Evolutionary conservation across 2,888 invertebrate genomes (phyloP).

Genomic region (Frankliniella fusca): DNA sequence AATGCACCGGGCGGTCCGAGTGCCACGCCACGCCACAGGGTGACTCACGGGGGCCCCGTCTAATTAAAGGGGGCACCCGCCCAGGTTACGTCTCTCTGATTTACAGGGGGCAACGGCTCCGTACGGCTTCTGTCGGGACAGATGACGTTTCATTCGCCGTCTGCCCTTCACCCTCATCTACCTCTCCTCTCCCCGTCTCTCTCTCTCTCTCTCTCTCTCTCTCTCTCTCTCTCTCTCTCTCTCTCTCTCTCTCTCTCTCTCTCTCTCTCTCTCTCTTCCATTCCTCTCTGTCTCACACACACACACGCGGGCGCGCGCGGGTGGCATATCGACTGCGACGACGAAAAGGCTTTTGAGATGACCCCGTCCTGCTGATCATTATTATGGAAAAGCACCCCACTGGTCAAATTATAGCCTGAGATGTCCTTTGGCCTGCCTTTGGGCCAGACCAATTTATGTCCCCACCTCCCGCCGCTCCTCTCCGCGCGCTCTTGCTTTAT

Average conservation of each 20-base stretch:
- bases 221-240: background rate
- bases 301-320: background rate
- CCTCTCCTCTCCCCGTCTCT: background rate
- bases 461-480: background rate
- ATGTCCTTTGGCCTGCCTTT: background rate
- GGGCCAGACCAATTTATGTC: background rate
- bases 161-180: background rate
- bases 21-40: too few species aligned
- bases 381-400: constrained; percentile 10
- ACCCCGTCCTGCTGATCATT: background rate
- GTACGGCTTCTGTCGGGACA: too few species aligned
- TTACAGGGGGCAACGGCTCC: background rate
- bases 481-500: background rate
- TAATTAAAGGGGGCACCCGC: background rate
- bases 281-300: background rate
- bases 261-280: background rate
- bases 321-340: background rate
- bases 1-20: background rate
- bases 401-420: background rate
- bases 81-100: background rate
- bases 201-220: background rate
- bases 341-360: background rate
- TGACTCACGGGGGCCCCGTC: background rate
- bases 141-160: too few species aligned
- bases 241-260: background rate